Base-by-base conservation (phyloP, 2,797 vertebrate species). In the Characodon lateralis region DNA sequence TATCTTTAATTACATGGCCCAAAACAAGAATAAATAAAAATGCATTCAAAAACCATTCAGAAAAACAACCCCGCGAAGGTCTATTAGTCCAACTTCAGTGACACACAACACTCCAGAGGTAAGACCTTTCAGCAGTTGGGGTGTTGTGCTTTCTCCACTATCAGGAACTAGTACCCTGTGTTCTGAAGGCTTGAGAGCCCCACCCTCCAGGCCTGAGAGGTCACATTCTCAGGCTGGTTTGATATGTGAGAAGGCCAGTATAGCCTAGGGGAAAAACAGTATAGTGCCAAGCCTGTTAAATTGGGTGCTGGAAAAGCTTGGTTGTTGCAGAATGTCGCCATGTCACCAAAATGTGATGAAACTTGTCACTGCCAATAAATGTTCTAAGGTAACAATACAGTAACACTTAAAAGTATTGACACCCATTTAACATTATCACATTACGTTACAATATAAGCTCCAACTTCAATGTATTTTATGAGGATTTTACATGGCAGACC, bases 171-270 rank as follows among this genome's bases (percentile, higher is more conserved):
- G 89, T 74, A 92, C 90, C 88, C 80, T 76, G 91, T 89, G 90
- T 87, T 81, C 91, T 88, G 78, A 73, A 87, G 81, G 84, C 73
- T 78, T 28, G 76, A 85, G 66, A 83, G 82, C 88, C 89, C 90
- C 83, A 85, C 92, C 91, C 92, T 78, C 82, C 0, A 1, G 83
- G 74, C 83, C 65, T 55, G 79, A 87, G 89, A 89, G 93, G 93
- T 96, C 95, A 95, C 94, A 95, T 96, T 95, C 94, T 90, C 93
- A 85, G 91, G 92, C 91, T 90, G 87, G 79, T 85, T 91, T 91
- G 96, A 95, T 93, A 96, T 89, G 91, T 94, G 96, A 96, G 95
- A 96, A 96, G 95, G 95, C 92, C 95, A 96, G 86, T 79, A 83
- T 86, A 90, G 80, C 80, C 80, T 65, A 83, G 83, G 79, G 74